Base-by-base conservation (phyloP, 2,888 invertebrate genomes). In the Perizoma affinitatum region DNA sequence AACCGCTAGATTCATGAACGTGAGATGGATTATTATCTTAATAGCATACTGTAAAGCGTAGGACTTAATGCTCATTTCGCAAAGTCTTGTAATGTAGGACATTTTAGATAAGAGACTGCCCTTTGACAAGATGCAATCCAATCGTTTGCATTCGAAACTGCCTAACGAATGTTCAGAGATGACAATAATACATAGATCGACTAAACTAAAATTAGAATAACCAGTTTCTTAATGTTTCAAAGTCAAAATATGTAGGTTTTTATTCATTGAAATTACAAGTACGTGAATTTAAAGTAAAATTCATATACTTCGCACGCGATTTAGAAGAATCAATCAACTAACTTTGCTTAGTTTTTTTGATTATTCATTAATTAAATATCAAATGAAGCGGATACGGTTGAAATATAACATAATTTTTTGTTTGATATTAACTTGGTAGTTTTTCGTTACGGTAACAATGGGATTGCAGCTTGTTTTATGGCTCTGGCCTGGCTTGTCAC, bases 21-120 rank as follows among this genome's bases (percentile, higher is more conserved):
- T 88, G 90, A 85, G 80, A 70, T 63, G 78, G 88, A 88, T 88
- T 76, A 76, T 22, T 74, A 88, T 90, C 88, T 85, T 76, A 77
- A 79, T 78, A 76, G 78, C 73, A 73, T 76, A 83, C 80, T 75
- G 79, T 78, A 74, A 74, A 71, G 73, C 78, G 75, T 75, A 74
- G 74, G 71, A 70, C 69, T 70, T 75, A 75, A 72, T 74, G 74
- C 70, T 74, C 67, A 79, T 79, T 79, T 75, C 59, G 78, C 74
- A 72, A 70, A 65, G 59, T 74, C 74, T 73, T 71, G 73, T 71
- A 67, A 71, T 59, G 68, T 68, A 67, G 69, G 69, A 69, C 70
- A 72, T 74, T 71, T 70, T 51, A 67, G 68, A 64, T 63, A 58
- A 58, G 34, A 42, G 58, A 66, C 66, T 49, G 34, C n/a, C 36